Evolutionary conservation across 2,797 vertebrate genomes (phyloP), one percentile per base, ranked within the genome.

Genomic region (Mormyrus proboscirostris): DNA sequence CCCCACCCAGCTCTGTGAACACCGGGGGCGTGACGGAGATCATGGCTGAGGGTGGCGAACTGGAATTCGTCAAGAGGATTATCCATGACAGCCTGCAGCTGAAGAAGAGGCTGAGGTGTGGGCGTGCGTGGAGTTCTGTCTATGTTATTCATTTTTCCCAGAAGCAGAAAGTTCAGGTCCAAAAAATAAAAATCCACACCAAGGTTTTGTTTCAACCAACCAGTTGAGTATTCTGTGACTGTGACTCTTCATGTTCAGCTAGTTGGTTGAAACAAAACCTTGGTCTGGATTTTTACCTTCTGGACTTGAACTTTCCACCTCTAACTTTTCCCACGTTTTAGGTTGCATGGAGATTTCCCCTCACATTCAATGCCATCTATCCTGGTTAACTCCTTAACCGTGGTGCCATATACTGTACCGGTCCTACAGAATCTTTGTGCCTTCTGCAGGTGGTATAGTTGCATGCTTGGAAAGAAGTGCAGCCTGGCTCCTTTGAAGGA

Each of bases 381-480:
- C 2, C n/a, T 85, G 49, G 10, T 85, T 33, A 85, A 12, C 22
- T 16, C 49, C 83, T 51, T 14, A 51, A 85, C n/a, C 49, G 5
- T 25, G 44, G 44, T 49, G 38, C 79, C 79, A 8, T 22, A 16
- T 25, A 19, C 44, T 83, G 79, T n/a, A 41, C 79, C 7, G 5
- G 47, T 38, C 69, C 19, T 12, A 7, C 53, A 12, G 44, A 47
- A 62, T 50, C 41, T 55, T 19, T n/a, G 69, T 91, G 53, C 29
- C 57, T 86, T 92, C 91, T 95, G 92, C 96, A 99, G 98, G 91
- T 99, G 98, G 98, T 99, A 99, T 94, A 99, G 98, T 93, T 99
- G 98, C 94, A 99, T 99, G 99, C 95, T 99, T 96, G 99, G 99
- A 88, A 99, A 99, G 94, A 99, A 99, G 93, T 99, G 99, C 90